These are phyloP conservation scores for Takifugu flavidus DNA, from an alignment of 2,113 vertebrate genomes.

Conservation along the genomic window DNA sequence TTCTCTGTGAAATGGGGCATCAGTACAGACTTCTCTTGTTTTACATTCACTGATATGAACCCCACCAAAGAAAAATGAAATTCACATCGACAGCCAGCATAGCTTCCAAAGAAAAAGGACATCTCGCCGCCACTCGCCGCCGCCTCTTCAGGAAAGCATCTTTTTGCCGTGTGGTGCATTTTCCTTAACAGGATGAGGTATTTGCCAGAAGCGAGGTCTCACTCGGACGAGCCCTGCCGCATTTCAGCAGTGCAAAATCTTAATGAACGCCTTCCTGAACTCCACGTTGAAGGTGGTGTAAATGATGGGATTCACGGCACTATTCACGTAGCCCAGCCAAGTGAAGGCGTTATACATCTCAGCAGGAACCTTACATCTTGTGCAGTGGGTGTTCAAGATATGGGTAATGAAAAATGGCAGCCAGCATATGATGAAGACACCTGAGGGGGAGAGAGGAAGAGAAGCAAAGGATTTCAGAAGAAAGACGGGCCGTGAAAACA, in stretches of 20 bases:
- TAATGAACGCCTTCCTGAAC: conserved; percentile 97
- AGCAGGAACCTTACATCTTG: conserved; percentile 85
- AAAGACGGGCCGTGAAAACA: neutral
- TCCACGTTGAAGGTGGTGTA: conserved; percentile 98
- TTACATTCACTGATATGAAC: conserved; percentile 70
- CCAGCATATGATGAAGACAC: conserved; percentile 99
- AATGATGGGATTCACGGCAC: conserved; percentile 96
- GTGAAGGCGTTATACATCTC: conserved; percentile 95
- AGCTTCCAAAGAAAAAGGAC: conserved; percentile 26
- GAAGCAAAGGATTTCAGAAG: neutral
- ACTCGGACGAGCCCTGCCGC: conserved; percentile 18
- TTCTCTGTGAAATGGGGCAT: conserved; percentile 49
- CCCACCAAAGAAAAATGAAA: conserved; percentile 46
- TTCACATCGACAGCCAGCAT: conserved; percentile 42
- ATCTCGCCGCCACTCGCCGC: conserved; percentile 4
- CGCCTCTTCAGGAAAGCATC: conserved; percentile 15
- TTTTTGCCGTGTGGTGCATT: conserved; percentile 35
- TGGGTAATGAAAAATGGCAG: conserved; percentile 98
- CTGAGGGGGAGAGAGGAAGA: conserved; percentile 66
- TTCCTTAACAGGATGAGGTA: conserved; percentile 65
- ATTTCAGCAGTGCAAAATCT: conserved; percentile 93
- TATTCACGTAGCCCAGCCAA: conserved; percentile 98
- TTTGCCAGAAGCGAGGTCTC: conserved; percentile 48
- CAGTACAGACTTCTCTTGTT: conserved; percentile 71
- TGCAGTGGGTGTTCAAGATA: conserved; percentile 96